Conservation (phyloP, 2,888 invertebrate species). For the Leptinotarsa peninsularis region DNA sequence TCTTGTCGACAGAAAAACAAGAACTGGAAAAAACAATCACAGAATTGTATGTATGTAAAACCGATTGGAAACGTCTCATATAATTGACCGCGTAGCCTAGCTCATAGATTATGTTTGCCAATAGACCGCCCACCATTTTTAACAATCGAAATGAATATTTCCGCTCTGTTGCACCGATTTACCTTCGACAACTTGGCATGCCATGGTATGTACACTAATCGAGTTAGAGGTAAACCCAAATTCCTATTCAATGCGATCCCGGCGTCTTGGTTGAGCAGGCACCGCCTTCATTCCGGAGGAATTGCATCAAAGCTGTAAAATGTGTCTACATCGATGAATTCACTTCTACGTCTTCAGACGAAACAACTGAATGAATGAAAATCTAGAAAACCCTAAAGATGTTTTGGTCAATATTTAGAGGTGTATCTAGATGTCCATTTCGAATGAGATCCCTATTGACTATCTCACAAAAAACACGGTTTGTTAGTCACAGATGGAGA, state of each 20-base stretch:
- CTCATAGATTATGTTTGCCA: conserved; percentile 39
- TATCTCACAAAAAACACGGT: too few relatives aligned
- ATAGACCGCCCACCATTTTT: conserved; percentile 44
- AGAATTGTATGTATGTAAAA: not conserved
- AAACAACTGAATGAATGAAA: too few relatives aligned
- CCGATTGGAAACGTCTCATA: conserved; percentile 19
- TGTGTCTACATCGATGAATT: too few relatives aligned
- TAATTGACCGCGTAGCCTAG: conserved; percentile 34
- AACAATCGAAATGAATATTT: conserved; percentile 39
- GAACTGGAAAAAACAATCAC: not conserved
- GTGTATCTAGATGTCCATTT: too few relatives aligned
- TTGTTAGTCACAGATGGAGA: too few relatives aligned
- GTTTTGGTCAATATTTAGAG: too few relatives aligned
- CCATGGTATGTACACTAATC: conserved; percentile 34
- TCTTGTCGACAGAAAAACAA: too few relatives aligned
- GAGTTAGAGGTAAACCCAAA: conserved; percentile 38
- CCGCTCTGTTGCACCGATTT: conserved; percentile 39
- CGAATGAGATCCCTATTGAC: too few relatives aligned
- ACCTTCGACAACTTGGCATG: conserved; percentile 38
- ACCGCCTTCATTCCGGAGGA: not conserved
- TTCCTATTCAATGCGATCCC: conserved; percentile 35
- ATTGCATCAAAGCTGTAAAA: not conserved
- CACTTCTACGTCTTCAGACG: too few relatives aligned
- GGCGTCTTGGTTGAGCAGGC: conserved; percentile 26
- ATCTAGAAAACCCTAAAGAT: too few relatives aligned